Conservation (phyloP, 2,797 vertebrate species). For the Orestias chungarensis region DNA sequence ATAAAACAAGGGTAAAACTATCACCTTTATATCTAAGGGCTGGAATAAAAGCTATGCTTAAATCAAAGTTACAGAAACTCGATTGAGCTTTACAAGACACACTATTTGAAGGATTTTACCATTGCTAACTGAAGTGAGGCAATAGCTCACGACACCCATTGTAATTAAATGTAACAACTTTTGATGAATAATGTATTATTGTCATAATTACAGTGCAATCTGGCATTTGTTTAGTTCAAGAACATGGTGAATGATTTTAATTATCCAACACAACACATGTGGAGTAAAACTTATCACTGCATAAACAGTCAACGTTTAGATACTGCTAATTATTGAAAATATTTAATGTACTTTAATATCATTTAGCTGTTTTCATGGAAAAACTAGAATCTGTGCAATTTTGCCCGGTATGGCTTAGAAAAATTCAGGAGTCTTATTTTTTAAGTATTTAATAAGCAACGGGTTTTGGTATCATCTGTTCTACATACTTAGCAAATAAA, state of each 20-base stretch:
- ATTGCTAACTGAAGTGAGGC: no score
- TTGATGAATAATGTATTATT: background rate
- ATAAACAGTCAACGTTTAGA: background rate
- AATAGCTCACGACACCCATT: no score
- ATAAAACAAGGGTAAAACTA: no score
- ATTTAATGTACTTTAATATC: background rate
- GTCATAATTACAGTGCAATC: background rate
- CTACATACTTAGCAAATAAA: background rate
- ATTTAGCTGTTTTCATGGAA: background rate
- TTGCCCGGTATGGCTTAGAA: background rate
- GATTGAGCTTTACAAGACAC: no score
- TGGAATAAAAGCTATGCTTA: no score
- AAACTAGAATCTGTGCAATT: background rate
- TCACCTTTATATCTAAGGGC: no score
- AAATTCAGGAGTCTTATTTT: background rate
- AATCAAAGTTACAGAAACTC: no score
- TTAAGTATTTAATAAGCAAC: background rate
- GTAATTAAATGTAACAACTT: background rate
- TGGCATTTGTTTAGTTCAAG: background rate
- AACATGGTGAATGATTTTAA: background rate
- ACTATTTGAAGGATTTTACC: no score
- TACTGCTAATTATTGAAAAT: background rate
- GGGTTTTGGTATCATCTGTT: background rate
- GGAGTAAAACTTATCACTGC: background rate
- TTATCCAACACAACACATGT: background rate